phyloP scores from a whole-genome alignment of 2,888 invertebrate genomes.

The Pristionchus mayeri region DNA sequence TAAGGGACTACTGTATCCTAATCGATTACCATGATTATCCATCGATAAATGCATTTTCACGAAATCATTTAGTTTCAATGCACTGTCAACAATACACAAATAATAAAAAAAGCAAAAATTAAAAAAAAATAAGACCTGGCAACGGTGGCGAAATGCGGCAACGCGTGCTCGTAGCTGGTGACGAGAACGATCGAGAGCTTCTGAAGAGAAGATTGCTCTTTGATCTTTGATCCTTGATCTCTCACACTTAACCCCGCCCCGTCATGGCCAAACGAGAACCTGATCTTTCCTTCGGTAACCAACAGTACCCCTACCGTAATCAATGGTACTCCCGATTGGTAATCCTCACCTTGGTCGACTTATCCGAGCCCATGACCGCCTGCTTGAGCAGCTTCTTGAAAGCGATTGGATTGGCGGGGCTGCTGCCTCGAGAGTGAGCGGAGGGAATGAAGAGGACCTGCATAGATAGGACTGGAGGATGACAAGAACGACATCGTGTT shows the following conservation, averaged over 20 bases:
- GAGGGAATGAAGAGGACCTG: background rate
- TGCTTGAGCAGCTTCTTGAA: background rate
- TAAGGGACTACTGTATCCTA: background rate
- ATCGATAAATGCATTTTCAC: background rate
- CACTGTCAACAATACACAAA: background rate
- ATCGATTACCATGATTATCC: background rate
- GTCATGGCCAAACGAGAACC: too few species aligned
- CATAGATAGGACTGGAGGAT: too few species aligned
- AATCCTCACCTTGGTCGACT: background rate
- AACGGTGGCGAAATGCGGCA: background rate
- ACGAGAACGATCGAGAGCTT: background rate
- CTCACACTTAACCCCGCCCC: background rate
- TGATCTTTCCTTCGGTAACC: background rate
- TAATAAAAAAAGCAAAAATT: background rate
- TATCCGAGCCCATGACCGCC: background rate
- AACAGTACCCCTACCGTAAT: background rate
- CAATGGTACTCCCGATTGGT: too few species aligned
- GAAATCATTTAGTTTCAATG: background rate
- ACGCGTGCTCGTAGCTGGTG: background rate
- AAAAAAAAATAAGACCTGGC: background rate
- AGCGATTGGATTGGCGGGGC: background rate
- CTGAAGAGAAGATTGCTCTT: background rate
- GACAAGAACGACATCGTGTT: too few species aligned
- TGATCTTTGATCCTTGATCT: background rate
- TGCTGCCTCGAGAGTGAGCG: background rate